Evolutionary conservation across 2,888 invertebrate species (phyloP), one percentile per base, ranked within the genome.

Genomic region (Calameuta idolon): DNA sequence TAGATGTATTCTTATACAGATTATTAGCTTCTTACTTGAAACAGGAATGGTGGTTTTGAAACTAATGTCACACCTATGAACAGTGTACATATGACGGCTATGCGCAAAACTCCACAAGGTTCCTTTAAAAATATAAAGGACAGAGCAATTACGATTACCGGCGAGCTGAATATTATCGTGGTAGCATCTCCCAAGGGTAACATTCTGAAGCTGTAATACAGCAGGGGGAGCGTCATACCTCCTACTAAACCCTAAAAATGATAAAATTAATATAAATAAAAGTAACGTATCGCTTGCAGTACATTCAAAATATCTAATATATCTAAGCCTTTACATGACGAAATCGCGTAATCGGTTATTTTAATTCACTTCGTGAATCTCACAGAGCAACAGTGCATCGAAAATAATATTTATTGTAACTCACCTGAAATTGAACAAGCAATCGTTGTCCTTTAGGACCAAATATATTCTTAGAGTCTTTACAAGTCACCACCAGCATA

Each of bases 111-210:
- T 68, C 92, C 92, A 80, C 92, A 92, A 12, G 92, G 92, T 80
- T 92, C 92, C 80, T 91, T 90, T 1, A 92, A 85, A 78, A 92
- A 89, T 31, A 92, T 76, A 81, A 92, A 92, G 11, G 92, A 92
- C 77, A 92, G 85, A 5, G 90, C 88, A 81, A 92, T 92, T 4
- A 92, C 92, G 68, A 92, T 91, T 2, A 92, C 92, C 3, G 93
- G 93, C 11, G 92, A 92, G 82, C 92, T 92, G 84, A 92, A 92
- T 82, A 93, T 92, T 69, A 93, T 92, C 3, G 93, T 92, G 4
- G 92, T 92, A n/a, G 92, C 92, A 86, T 93, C 92, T 12, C 92
- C 92, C 73, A 93, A 82, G n/a, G 92, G 92, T 78, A 93, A 85
- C 74, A 91, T 90, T 74, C 92, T 87, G 82, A 92, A 93, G 75